phyloP scores from a whole-genome alignment of 2,888 invertebrate species.

The Mystacides longicornis region DNA sequence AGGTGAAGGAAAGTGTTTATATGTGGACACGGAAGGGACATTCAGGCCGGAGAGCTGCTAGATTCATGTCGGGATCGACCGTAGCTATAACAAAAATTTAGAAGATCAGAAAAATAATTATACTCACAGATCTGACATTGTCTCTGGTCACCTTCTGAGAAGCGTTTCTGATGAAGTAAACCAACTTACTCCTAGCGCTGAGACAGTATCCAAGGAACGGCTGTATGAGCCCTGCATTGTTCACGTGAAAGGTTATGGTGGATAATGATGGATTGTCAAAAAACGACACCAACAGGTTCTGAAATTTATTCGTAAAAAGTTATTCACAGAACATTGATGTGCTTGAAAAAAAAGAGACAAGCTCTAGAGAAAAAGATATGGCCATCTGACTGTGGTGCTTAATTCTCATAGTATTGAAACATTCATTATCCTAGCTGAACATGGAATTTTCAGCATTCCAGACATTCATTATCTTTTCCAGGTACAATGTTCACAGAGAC shows the following conservation, averaged over 20 bases:
- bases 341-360: too few species aligned
- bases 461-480: too few species aligned
- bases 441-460: too few species aligned
- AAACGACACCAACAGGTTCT: conserved; percentile 15
- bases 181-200: conserved; percentile 46
- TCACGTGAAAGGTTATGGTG: conserved; percentile 18
- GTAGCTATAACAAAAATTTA: too few species aligned
- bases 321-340: too few species aligned
- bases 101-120: too few species aligned
- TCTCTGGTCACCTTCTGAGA: conserved; percentile 54
- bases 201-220: conserved; percentile 20
- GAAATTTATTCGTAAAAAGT: too few species aligned
- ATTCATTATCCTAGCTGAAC: too few species aligned
- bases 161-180: conserved; percentile 68
- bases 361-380: too few species aligned
- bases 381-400: too few species aligned
- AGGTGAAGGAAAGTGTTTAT: conserved; percentile 97
- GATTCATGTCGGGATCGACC: conserved; percentile 78
- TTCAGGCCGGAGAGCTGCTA: conserved; percentile 93
- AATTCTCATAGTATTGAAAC: too few species aligned
- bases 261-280: conserved; percentile 15
- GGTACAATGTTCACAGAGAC: too few species aligned
- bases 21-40: conserved; percentile 97
- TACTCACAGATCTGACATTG: conserved; percentile 38
- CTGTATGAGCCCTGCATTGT: conserved; percentile 19